Percentiles rank a stretch among this genome's conserved stretches.
Conservation (phyloP, 2,797 vertebrate genomes). For the Spinus pinus region DNA sequence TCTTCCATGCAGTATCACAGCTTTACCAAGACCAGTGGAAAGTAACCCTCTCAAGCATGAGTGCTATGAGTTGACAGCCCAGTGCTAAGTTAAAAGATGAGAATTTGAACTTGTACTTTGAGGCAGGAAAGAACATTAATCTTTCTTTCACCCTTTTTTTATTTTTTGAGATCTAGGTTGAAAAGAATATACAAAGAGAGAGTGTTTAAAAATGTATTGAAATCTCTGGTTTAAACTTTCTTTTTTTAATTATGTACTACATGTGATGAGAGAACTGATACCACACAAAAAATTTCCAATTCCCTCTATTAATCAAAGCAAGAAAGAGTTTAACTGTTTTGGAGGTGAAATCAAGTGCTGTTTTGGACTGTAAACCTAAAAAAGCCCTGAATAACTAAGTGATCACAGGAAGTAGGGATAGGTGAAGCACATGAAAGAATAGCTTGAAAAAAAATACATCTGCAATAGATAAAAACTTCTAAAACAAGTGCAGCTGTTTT, state of each 20-base stretch:
- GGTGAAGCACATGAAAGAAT: not conserved
- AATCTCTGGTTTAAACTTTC: not conserved
- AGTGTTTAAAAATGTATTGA: not conserved
- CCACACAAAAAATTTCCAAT: not conserved
- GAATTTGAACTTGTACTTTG: not conserved
- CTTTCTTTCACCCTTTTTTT: not conserved
- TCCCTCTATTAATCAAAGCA: not conserved
- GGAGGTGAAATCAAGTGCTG: not conserved
- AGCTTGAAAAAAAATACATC: not conserved
- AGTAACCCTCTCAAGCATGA: not conserved
- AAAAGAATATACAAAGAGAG: not conserved
- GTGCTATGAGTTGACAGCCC: not conserved
- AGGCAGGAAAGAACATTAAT: not conserved
- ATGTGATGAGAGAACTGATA: not conserved
- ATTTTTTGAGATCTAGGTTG: not conserved
- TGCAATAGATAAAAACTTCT: not conserved
- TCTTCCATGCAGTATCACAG: not conserved
- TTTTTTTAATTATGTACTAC: not conserved
- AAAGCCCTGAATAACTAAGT: not conserved
- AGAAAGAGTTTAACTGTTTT: not conserved
- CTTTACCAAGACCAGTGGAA: not conserved
- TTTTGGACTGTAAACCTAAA: not conserved
- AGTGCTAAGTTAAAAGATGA: not conserved
- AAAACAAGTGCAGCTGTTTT: not conserved
- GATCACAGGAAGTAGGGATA: not conserved